A percentile compares a stretch with the other conserved stretches of the same genome.
These are phyloP conservation scores for Channa striata DNA, from an alignment of 2,797 vertebrate species.

Conservation along the genomic window DNA sequence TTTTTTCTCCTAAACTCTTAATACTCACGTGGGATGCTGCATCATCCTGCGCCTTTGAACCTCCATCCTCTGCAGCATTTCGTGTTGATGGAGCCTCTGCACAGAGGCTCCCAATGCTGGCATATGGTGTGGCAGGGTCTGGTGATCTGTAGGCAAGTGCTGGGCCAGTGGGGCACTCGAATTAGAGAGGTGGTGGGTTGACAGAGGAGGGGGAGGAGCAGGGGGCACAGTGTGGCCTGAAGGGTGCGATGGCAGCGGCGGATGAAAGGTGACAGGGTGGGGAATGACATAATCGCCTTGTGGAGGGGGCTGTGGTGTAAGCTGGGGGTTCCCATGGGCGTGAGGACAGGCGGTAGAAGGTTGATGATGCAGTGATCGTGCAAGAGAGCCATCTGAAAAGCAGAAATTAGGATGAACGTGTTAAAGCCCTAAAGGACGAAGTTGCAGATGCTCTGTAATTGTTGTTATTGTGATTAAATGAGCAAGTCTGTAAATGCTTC, in stretches of 20 bases:
- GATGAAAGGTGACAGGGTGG: slow-evolving; percentile 94
- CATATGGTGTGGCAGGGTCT: slow-evolving; percentile 93
- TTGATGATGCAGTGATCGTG: slow-evolving; percentile 96
- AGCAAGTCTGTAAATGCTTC: neutral
- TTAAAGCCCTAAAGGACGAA: neutral
- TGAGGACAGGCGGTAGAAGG: slow-evolving; percentile 93
- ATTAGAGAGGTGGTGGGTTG: slow-evolving; percentile 89
- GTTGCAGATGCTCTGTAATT: neutral
- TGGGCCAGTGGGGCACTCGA: slow-evolving; percentile 90
- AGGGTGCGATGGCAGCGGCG: slow-evolving; percentile 91
- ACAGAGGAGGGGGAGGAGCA: slow-evolving; percentile 83
- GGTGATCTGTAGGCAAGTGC: slow-evolving; percentile 92
- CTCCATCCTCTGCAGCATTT: slow-evolving; percentile 98
- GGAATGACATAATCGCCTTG: slow-evolving; percentile 96
- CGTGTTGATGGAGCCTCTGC: slow-evolving; percentile 94
- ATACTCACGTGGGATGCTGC: slow-evolving; percentile 97
- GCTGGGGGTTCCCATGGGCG: slow-evolving; percentile 93
- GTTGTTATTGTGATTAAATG: neutral
- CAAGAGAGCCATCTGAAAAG: slow-evolving; percentile 90
- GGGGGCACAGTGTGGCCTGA: slow-evolving; percentile 89
- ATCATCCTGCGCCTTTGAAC: slow-evolving; percentile 96
- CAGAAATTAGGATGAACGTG: neutral
- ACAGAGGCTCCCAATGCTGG: slow-evolving; percentile 91
- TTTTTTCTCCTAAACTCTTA: neutral
- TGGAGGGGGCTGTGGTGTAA: slow-evolving; percentile 90